Base-by-base conservation (phyloP, 2,888 invertebrate genomes). In the Drosophila diplacantha region DNA sequence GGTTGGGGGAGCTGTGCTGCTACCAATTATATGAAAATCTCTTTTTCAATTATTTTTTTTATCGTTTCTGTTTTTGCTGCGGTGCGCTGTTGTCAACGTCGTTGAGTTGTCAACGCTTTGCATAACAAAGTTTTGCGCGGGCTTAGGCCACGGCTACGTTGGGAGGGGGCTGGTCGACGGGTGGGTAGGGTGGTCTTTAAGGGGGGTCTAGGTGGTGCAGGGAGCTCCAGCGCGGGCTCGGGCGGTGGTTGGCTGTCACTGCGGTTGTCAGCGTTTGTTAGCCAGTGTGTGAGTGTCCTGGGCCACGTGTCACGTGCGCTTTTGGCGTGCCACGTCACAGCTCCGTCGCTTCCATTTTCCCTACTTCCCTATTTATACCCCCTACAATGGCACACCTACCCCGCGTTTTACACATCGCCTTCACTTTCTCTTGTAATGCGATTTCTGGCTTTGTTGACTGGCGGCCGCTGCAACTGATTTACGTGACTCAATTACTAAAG, bases 401-500 rank as follows among this genome's bases (percentile, higher is more conserved):
- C 11, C 14, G 8, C 9, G 34, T 34, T 31, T 41, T 34, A 37
- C 20, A 35, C 55, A 38, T 11, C 49, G 31, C 50, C 46, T 67
- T 59, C 52, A 66, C 60, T 61, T 61, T 61, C 61, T 31, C 51
- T 51, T 43, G 68, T 68, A 68, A 69, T 72, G 65, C 43, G 64
- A 64, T 63, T 60, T 62, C 31, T 60, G 57, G 14, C 34, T 67
- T 44, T 52, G 49, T 53, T 69, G 69, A 69, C 67, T 69, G 62
- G 37, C 63, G 52, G 65, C 51, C 63, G 59, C 41, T 66, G 52
- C 69, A 73, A 67, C 73, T 73, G 71, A 75, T 81, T 77, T 84
- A 85, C 85, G 83, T 85, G 83, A 86, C 83, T 83, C 85, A 85
- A 66, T 66, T 68, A 66, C 66, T 35, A 53, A 59, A 49, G 41